phyloP scores from a whole-genome alignment of 2,797 vertebrate species.

The Lepilemur ruficaudatus region DNA sequence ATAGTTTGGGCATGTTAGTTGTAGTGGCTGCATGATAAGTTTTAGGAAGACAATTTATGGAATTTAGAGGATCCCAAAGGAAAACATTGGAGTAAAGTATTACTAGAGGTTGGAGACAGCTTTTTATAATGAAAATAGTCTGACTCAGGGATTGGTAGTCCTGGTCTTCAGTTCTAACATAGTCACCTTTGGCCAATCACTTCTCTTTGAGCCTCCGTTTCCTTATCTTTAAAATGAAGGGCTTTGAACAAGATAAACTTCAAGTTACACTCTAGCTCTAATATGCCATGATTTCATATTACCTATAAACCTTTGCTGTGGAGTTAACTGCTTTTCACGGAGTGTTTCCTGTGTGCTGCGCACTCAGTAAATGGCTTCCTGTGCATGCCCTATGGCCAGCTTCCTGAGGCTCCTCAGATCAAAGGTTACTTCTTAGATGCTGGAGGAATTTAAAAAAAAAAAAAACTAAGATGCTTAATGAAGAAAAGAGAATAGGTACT shows the following conservation, averaged over 20 bases:
- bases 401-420: background rate
- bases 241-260: background rate
- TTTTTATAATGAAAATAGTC: conserved; percentile 8
- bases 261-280: background rate
- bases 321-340: background rate
- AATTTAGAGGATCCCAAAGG: conserved; percentile 7
- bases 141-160: background rate
- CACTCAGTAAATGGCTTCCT: background rate
- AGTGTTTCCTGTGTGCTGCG: background rate
- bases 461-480: background rate
- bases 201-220: background rate
- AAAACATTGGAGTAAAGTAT: background rate
- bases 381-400: background rate
- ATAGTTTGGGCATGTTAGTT: background rate
- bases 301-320: background rate
- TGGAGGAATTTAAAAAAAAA: conserved; percentile 5
- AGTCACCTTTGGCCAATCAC: background rate
- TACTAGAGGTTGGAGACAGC: background rate
- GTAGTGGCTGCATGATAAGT: background rate
- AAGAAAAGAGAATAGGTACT: background rate
- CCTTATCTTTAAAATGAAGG: conserved; percentile 41
- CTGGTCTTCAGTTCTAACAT: background rate
- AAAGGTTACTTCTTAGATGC: background rate
- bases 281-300: background rate
- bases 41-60: background rate